Percentiles rank a stretch among this genome's conserved stretches.
Conservation (phyloP, 2,888 invertebrate species). For the Drosophila anomalata region DNA sequence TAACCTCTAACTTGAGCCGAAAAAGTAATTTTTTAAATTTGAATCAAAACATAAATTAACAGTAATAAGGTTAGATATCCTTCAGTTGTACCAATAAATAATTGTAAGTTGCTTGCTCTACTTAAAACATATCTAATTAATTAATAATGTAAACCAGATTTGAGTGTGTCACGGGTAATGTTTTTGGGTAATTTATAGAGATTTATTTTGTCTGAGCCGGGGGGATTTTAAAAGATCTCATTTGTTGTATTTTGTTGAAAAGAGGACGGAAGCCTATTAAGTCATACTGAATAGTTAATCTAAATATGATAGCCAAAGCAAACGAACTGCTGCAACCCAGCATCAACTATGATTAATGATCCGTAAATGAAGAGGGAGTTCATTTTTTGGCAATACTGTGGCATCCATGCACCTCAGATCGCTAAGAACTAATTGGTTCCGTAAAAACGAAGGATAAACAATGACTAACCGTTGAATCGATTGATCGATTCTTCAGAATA, state of each 20-base stretch:
- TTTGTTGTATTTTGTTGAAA: not conserved
- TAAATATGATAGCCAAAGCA: slow-evolving; percentile 18
- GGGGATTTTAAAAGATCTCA: slow-evolving; percentile 3
- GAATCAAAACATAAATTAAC: not conserved
- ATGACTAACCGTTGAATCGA: slow-evolving; percentile 4
- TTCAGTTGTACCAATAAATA: slow-evolving; percentile 12
- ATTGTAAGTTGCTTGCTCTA: not conserved
- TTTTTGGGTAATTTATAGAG: slow-evolving; percentile 17
- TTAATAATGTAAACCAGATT: not conserved
- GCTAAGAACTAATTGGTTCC: slow-evolving; percentile 65
- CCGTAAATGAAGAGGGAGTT: not conserved
- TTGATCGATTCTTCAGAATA: slow-evolving; percentile 46
- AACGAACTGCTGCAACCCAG: slow-evolving; percentile 6
- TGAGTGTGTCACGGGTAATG: not conserved
- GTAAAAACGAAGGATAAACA: slow-evolving; percentile 62
- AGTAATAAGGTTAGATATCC: not conserved
- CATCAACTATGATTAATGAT: slow-evolving; percentile 43
- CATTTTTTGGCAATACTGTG: slow-evolving; percentile 4
- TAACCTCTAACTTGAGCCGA: not conserved
- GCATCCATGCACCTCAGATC: slow-evolving; percentile 57
- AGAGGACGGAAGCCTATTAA: slow-evolving; percentile 22
- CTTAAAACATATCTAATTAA: not conserved
- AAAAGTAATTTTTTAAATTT: no score
- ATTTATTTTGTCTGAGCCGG: not conserved
- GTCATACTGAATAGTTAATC: slow-evolving; percentile 10